Conservation (phyloP, 2,797 vertebrate species). For the Sardinella longiceps region DNA sequence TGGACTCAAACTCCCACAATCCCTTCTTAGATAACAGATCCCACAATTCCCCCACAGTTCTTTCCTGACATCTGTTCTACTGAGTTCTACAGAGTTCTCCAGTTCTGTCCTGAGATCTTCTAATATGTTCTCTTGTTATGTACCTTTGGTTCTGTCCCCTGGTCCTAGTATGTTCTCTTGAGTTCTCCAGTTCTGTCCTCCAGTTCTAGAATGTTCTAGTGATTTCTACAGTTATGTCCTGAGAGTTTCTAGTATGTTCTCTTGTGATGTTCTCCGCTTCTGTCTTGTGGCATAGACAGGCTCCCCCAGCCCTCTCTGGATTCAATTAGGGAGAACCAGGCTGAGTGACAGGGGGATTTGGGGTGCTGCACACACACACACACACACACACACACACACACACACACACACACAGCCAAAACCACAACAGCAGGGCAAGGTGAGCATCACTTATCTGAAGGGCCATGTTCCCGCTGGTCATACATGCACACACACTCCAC, state of each 20-base stretch:
- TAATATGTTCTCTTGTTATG: background rate
- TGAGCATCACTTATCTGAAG: constrained; percentile 46
- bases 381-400: constrained; percentile 17
- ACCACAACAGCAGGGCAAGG: no score
- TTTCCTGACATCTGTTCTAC: no score
- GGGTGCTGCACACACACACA: constrained; percentile 50
- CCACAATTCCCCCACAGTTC: no score
- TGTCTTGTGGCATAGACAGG: constrained; percentile 62
- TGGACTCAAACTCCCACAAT: no score
- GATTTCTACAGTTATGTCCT: no score
- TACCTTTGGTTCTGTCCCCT: background rate
- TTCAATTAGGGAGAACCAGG: constrained; percentile 74
- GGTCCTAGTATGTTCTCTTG: no score
- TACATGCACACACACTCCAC: background rate
- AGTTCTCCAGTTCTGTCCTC: background rate
- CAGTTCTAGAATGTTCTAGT: no score
- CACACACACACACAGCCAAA: constrained; percentile 7
- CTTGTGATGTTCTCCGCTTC: constrained; percentile 25
- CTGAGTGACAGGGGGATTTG: constrained; percentile 75
- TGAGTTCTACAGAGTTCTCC: background rate
- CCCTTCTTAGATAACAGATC: no score
- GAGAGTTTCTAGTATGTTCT: no score
- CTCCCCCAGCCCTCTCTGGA: constrained; percentile 69
- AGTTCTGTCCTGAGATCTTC: background rate
- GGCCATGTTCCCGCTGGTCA: constrained; percentile 65